Base-by-base conservation (phyloP, 1,140 invertebrate genomes). In the Neocloeon triangulifer region DNA sequence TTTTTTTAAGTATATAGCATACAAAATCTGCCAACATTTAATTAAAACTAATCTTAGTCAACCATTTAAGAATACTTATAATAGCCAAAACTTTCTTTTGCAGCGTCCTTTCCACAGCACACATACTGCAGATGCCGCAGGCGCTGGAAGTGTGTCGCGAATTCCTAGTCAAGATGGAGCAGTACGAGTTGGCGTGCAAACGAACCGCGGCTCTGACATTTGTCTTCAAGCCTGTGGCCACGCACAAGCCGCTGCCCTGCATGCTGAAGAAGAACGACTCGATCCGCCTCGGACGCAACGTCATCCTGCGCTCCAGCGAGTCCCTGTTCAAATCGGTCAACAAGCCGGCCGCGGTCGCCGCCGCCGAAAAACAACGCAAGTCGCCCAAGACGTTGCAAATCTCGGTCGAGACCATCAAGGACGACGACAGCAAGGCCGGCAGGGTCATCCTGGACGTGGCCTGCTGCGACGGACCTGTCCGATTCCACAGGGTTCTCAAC, bases 401-500 rank as follows among this genome's bases (percentile, higher is more conserved):
- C 17, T 9, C 14, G 14, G 20, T 8, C 8, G 12, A 35, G 25
- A 22, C 15, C 25, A 15, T n/a, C 21, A 19, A 33, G 28, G 28
- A 33, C 5, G 23, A 16, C 15, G 21, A 16, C n/a, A 26, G 17
- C 15, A 16, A 16, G 1, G 34, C 30, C 15, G 53, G 51, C 38
- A 61, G 60, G 37, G 62, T 72, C 9, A 67, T 81, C 1, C 57
- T 79, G 31, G 80, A 85, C 49, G 58, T 86, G 3, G 81, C 80
- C 5, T 81, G 74, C 27, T 85, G 80, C 50, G 81, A 88, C 50
- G 80, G 80, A 0, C 81, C 80, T 0, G 77, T 86, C 1, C 58
- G 70, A 19, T 85, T 86, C 48, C 75, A 75, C 36, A 55, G 75
- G 2, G 71, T 79, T 3, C 48, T 78, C 5, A 81, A 80, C 41